A percentile compares a stretch with the other conserved stretches of the same genome.
phyloP scores from a whole-genome alignment of 2,113 vertebrate species.

The Sapayoa aenigma region DNA sequence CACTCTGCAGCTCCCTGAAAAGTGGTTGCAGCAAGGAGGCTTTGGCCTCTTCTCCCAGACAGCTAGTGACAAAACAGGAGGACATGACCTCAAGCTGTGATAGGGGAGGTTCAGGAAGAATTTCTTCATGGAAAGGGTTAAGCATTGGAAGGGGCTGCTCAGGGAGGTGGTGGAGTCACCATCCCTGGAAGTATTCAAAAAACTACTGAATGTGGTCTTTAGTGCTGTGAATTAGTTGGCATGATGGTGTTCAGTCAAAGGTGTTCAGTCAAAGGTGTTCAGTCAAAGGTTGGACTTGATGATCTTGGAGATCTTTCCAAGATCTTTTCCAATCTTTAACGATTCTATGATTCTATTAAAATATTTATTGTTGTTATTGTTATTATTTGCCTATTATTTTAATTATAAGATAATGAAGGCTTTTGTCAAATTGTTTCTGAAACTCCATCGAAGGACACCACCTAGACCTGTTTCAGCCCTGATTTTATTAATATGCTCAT shows the following conservation, averaged over 20 bases:
- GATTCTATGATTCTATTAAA: neutral
- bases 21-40: neutral
- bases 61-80: neutral
- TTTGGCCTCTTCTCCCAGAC: neutral
- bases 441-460: neutral
- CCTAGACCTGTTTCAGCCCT: neutral
- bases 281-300: neutral
- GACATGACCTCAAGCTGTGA: neutral
- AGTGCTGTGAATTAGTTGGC: neutral
- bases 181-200: neutral
- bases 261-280: too few relatives aligned
- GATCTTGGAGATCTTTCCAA: neutral
- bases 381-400: neutral
- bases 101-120: neutral
- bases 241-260: neutral
- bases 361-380: neutral
- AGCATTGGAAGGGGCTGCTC: neutral
- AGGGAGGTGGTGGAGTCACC: neutral
- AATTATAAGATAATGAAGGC: neutral
- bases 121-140: neutral
- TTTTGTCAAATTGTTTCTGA: neutral
- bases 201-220: neutral
- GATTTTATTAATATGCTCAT: neutral
- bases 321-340: neutral
- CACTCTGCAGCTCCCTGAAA: neutral